Evolutionary conservation across 2,888 invertebrate species (phyloP).

Genomic region (Andrena flavipes): DNA sequence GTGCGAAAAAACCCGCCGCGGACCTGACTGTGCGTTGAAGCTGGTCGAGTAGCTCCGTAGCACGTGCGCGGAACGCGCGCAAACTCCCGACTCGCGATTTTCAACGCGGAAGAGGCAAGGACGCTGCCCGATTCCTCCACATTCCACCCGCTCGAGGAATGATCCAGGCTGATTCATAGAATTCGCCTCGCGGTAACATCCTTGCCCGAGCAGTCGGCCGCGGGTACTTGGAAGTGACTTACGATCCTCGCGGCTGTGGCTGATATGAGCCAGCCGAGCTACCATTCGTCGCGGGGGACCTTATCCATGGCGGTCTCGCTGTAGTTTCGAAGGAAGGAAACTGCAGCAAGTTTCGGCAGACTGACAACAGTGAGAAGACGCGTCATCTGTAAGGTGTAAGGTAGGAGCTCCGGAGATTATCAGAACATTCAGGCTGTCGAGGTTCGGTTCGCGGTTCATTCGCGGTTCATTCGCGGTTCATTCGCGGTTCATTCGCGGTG

Average conservation of each 20-base stretch:
- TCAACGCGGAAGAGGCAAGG: background rate
- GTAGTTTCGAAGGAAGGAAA: background rate
- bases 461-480: too few species aligned
- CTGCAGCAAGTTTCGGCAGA: background rate
- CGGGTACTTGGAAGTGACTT: constrained; percentile 4
- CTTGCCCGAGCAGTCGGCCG: background rate
- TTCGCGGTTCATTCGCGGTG: too few species aligned
- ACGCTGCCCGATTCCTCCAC: background rate
- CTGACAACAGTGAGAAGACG: background rate
- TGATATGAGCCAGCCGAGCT: background rate
- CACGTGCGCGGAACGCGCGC: constrained; percentile 31
- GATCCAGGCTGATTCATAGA: background rate
- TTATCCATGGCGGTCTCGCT: background rate
- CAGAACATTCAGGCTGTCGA: background rate
- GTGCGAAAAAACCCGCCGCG: constrained; percentile 68
- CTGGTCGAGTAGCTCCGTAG: background rate
- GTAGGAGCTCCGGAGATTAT: background rate
- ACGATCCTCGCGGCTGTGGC: background rate
- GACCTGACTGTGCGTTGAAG: constrained; percentile 22
- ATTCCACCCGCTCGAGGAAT: background rate
- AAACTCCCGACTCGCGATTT: background rate
- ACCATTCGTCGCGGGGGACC: background rate
- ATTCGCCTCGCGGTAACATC: constrained; percentile 19
- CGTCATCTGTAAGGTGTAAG: background rate
- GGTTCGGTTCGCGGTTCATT: too few species aligned